Percentiles rank a stretch among this genome's conserved stretches.
Conservation (phyloP, 1,140 invertebrate species). For the Listronotus oregonensis region DNA sequence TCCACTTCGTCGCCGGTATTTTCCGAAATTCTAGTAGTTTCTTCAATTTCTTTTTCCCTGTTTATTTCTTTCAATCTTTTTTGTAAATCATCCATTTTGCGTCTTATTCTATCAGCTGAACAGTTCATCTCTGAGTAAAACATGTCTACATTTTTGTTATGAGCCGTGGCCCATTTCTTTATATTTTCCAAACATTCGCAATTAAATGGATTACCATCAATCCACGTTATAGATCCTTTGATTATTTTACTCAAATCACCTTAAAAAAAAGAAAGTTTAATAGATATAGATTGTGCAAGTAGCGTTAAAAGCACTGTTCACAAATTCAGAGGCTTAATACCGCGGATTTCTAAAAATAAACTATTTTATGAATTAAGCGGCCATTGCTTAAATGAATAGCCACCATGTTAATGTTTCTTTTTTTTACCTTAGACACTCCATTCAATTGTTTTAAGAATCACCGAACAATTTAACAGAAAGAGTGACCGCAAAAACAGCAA, state of each 20-base stretch:
- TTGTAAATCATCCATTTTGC: constrained; percentile 29
- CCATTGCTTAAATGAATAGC: no score
- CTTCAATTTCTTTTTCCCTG: constrained; percentile 14
- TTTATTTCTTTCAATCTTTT: constrained; percentile 27
- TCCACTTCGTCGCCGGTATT: constrained; percentile 7
- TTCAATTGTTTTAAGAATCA: no score
- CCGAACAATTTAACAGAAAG: no score
- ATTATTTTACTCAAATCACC: constrained; percentile 30
- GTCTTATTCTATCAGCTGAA: constrained; percentile 9
- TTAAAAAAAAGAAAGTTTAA: constrained; percentile 1
- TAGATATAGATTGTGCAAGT: no score
- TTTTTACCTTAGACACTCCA: no score
- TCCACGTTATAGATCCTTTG: constrained; percentile 32
- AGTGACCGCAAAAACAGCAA: no score
- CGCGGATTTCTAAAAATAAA: no score
- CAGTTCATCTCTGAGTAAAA: constrained; percentile 38
- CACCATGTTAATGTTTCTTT: no score
- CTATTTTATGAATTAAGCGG: no score
- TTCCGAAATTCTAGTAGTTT: neutral
- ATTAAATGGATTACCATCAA: constrained; percentile 39
- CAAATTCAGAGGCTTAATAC: no score
- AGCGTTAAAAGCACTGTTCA: no score
- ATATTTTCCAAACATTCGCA: constrained; percentile 37
- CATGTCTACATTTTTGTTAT: constrained; percentile 31
- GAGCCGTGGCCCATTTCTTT: constrained; percentile 35